Percentiles rank a stretch among this genome's conserved stretches.
phyloP scores from a whole-genome alignment of 2,797 vertebrate genomes.

The Mormyrus proboscirostris region DNA sequence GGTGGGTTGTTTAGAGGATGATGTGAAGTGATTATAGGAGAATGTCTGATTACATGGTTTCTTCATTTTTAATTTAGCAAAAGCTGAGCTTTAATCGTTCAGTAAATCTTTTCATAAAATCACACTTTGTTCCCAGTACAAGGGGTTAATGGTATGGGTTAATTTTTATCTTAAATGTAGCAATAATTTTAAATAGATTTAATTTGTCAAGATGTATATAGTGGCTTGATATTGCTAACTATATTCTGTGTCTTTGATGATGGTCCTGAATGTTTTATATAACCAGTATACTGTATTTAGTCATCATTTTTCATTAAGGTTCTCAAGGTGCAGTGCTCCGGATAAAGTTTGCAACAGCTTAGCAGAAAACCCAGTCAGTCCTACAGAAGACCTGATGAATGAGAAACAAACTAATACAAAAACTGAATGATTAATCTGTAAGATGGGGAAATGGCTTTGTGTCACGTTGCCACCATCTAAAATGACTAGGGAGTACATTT shows the following conservation, averaged over 20 bases:
- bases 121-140: background rate
- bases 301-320: background rate
- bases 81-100: background rate
- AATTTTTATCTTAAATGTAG: background rate
- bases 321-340: background rate
- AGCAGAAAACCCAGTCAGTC: background rate
- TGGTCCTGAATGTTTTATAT: background rate
- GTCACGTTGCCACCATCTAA: background rate
- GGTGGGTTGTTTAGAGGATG: background rate
- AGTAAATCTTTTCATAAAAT: slow-evolving; percentile 29
- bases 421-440: background rate
- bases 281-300: background rate
- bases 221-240: background rate
- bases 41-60: background rate
- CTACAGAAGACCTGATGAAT: background rate
- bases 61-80: background rate
- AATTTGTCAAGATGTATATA: background rate
- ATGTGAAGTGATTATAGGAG: background rate
- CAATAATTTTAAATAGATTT: background rate
- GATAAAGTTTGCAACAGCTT: background rate
- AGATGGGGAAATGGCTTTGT: background rate
- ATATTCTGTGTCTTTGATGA: background rate
- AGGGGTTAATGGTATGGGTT: background rate
- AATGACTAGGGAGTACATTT: background rate
- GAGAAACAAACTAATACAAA: background rate